Evolutionary conservation across 2,113 vertebrate genomes (phyloP).

Genomic region (Crotalus helleri): DNA sequence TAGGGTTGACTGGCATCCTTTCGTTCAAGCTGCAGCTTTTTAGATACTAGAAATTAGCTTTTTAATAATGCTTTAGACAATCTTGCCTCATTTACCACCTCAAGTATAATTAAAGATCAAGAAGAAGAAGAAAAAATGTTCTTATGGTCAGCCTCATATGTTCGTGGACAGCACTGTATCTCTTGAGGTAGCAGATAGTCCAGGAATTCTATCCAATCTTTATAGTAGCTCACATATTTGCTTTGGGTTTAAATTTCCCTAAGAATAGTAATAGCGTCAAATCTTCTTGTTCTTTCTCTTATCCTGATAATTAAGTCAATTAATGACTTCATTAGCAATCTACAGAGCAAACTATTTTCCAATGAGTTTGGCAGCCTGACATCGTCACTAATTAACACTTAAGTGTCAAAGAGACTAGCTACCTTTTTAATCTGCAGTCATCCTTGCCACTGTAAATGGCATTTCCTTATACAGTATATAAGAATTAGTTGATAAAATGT

Average conservation of each 20-base stretch:
- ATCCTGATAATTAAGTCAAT: neutral
- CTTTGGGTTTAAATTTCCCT: neutral
- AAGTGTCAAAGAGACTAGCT: neutral
- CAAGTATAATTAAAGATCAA: neutral
- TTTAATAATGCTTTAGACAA: neutral
- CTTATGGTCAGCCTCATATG: neutral
- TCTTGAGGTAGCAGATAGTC: neutral
- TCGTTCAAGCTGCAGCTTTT: neutral
- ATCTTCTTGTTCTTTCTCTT: neutral
- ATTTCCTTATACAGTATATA: neutral
- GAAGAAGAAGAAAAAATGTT: neutral
- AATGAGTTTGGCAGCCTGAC: neutral
- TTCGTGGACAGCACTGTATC: neutral
- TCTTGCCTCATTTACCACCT: neutral
- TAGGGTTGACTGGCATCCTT: neutral
- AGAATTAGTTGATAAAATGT: neutral
- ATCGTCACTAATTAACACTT: neutral
- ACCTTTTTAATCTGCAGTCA: neutral
- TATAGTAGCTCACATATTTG: neutral
- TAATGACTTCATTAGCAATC: neutral
- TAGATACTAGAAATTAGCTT: neutral
- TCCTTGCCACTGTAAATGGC: neutral
- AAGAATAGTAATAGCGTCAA: neutral
- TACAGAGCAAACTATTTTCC: neutral
- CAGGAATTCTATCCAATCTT: neutral